phyloP scores from a whole-genome alignment of 2,797 vertebrate genomes.

The Smutsia temminckii region DNA sequence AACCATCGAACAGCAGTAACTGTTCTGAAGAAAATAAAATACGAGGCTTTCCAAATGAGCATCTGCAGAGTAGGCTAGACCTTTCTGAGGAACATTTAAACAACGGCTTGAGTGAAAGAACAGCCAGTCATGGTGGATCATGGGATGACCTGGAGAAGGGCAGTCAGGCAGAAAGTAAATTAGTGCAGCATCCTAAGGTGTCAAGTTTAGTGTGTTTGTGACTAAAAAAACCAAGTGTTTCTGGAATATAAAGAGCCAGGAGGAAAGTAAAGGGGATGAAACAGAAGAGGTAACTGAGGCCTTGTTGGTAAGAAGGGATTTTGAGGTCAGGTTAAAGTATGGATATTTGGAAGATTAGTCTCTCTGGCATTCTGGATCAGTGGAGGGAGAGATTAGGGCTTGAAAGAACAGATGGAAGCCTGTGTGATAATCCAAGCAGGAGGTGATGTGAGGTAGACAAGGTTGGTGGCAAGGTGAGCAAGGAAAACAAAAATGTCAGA shows the following conservation, averaged over 20 bases:
- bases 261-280: not conserved
- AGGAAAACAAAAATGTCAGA: constrained; percentile 51
- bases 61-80: not conserved
- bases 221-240: constrained; percentile 1
- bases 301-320: not conserved
- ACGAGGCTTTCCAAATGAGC: not conserved
- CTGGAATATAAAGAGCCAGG: not conserved
- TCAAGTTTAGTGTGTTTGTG: not conserved
- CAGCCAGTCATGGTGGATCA: not conserved
- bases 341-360: constrained; percentile 45
- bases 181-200: not conserved
- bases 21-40: constrained; percentile 1
- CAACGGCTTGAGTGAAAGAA: constrained; percentile 17
- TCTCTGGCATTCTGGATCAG: constrained; percentile 38
- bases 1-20: not conserved
- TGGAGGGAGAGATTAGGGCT: not conserved
- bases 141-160: not conserved
- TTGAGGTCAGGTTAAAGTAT: constrained; percentile 33
- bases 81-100: constrained; percentile 17
- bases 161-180: not conserved
- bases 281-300: constrained; percentile 9
- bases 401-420: constrained; percentile 18
- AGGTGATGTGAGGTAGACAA: not conserved
- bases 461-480: constrained; percentile 1
- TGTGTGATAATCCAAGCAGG: not conserved